A percentile compares a stretch with the other conserved stretches of the same genome.
These are phyloP conservation scores for Pseudopodoces humilis DNA, from an alignment of 2,113 vertebrate genomes.

Conservation along the genomic window DNA sequence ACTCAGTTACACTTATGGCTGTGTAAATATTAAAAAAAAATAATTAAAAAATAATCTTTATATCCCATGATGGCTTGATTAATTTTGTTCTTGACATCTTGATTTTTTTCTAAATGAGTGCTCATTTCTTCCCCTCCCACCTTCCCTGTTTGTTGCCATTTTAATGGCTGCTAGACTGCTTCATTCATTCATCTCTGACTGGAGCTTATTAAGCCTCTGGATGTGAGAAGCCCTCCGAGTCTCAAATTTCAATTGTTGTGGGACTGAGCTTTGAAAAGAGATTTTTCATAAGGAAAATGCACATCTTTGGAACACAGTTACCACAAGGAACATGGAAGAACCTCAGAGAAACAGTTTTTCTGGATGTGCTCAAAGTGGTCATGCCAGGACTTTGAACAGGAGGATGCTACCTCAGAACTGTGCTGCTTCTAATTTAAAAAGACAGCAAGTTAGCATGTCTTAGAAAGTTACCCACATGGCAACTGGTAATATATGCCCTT, in stretches of 20 bases:
- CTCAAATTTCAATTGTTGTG: background rate
- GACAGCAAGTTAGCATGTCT: background rate
- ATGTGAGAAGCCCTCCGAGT: rapidly evolving
- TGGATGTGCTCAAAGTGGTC: background rate
- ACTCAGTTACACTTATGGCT: background rate
- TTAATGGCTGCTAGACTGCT: background rate
- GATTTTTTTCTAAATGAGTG: background rate
- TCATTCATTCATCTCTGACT: background rate
- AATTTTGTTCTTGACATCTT: background rate
- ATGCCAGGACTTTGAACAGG: background rate
- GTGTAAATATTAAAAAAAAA: background rate
- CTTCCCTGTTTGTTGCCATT: background rate
- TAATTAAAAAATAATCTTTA: background rate
- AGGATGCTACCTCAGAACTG: background rate
- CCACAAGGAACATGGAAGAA: background rate
- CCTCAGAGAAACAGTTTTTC: background rate
- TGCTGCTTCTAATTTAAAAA: background rate
- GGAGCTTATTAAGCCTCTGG: background rate
- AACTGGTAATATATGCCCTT: background rate
- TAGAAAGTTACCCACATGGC: rapidly evolving
- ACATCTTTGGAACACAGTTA: background rate
- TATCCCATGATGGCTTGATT: background rate
- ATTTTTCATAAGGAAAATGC: background rate
- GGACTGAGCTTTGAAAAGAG: background rate
- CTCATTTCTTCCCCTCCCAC: background rate